These are phyloP conservation scores for Pedionomus torquatus DNA, from an alignment of 2,113 vertebrate genomes.

Conservation along the genomic window DNA sequence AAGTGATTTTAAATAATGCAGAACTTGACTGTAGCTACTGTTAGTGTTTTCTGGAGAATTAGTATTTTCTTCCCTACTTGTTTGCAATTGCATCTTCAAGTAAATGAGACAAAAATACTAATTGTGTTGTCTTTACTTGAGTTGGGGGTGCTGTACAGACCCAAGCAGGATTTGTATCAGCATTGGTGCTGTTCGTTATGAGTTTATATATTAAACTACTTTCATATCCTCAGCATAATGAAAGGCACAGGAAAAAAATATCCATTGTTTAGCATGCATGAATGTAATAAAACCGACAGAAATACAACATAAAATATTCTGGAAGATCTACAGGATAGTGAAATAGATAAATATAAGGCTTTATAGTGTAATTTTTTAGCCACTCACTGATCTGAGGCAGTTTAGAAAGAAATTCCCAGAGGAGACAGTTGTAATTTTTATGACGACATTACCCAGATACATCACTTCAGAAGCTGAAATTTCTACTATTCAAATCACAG, in stretches of 20 bases:
- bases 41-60: not conserved
- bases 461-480: not conserved
- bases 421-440: not conserved
- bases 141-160: not conserved
- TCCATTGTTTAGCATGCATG: not conserved
- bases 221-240: not conserved
- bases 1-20: not conserved
- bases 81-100: not conserved
- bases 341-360: not conserved
- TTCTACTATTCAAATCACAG: not conserved
- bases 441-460: not conserved
- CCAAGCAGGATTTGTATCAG: not conserved
- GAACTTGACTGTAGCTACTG: not conserved
- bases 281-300: not conserved
- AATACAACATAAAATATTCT: not conserved
- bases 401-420: not conserved
- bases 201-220: not conserved
- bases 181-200: not conserved
- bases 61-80: not conserved
- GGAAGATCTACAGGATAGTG: not conserved
- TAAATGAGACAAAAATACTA: too few species aligned
- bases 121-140: not conserved
- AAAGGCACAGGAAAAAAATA: not conserved
- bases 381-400: not conserved
- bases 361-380: not conserved